Conservation (phyloP, 2,113 vertebrate genomes). For the Cichladusa arquata region DNA sequence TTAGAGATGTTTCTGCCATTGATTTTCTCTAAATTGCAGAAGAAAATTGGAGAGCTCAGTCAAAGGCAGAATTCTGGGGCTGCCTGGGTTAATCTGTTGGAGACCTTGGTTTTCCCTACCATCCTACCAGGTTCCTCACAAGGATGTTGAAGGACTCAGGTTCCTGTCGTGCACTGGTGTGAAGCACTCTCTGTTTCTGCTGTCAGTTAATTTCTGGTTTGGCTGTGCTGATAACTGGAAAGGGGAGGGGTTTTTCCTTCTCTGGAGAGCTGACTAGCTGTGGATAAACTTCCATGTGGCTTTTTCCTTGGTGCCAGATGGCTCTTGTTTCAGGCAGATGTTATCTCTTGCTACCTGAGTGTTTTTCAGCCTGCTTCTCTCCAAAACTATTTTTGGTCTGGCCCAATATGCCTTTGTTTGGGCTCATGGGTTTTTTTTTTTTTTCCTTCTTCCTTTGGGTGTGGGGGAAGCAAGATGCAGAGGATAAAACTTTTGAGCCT, state of each 20-base stretch:
- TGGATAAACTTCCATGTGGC: conserved; percentile 20
- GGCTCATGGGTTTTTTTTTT: neutral
- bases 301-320: conserved; percentile 47
- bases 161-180: neutral
- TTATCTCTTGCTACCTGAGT: conserved; percentile 60
- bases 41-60: neutral
- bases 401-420: neutral
- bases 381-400: conserved; percentile 44
- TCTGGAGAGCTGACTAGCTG: neutral
- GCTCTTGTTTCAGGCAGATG: conserved; percentile 51
- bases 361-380: conserved; percentile 40
- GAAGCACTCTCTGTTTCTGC: neutral
- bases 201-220: neutral
- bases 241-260: neutral
- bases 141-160: neutral
- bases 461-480: neutral
- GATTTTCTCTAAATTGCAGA: neutral
- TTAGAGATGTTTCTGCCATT: neutral
- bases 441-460: neutral
- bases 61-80: neutral
- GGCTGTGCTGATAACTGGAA: neutral
- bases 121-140: neutral
- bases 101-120: neutral
- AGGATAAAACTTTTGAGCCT: neutral
- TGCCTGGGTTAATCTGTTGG: neutral